Conservation (phyloP, 2,113 vertebrate genomes). For the Apteryx owenii region DNA sequence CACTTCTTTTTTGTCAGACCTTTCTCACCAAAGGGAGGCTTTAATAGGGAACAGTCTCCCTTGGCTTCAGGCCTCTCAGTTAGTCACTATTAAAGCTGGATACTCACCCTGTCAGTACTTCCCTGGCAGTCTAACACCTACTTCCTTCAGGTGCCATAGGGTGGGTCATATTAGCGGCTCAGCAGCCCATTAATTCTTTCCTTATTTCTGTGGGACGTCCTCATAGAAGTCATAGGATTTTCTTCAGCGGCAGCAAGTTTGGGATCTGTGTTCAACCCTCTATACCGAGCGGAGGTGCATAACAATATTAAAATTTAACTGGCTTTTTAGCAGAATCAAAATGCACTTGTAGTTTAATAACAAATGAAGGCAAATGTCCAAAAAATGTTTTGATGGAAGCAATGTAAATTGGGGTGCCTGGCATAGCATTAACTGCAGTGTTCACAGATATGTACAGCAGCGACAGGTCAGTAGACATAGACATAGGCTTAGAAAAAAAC, state of each 20-base stretch:
- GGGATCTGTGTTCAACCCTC: neutral
- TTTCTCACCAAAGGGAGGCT: neutral
- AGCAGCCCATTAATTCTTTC: slow-evolving; percentile 65
- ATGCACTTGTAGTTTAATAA: neutral
- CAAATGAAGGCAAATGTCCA: neutral
- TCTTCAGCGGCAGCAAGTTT: slow-evolving; percentile 7
- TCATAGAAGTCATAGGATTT: slow-evolving; percentile 1
- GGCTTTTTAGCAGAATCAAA: neutral
- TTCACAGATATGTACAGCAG: neutral
- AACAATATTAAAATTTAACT: neutral
- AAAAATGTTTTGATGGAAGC: neutral
- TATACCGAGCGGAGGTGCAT: neutral
- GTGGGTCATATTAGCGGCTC: slow-evolving; percentile 57
- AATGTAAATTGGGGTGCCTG: neutral
- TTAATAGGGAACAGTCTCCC: neutral
- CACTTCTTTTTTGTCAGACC: neutral
- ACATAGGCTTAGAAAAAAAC: neutral
- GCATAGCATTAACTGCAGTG: neutral
- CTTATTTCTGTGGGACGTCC: slow-evolving; percentile 56
- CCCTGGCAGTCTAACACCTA: slow-evolving; percentile 44
- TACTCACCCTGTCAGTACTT: slow-evolving; percentile 50
- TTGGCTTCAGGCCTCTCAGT: slow-evolving; percentile 26
- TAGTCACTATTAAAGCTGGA: slow-evolving; percentile 36
- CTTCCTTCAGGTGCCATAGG: slow-evolving; percentile 42
- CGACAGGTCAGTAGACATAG: neutral